Evolutionary conservation across 2,888 invertebrate genomes (phyloP), one percentile per base, ranked within the genome.

Genomic region (Malthinus seriepunctatus): DNA sequence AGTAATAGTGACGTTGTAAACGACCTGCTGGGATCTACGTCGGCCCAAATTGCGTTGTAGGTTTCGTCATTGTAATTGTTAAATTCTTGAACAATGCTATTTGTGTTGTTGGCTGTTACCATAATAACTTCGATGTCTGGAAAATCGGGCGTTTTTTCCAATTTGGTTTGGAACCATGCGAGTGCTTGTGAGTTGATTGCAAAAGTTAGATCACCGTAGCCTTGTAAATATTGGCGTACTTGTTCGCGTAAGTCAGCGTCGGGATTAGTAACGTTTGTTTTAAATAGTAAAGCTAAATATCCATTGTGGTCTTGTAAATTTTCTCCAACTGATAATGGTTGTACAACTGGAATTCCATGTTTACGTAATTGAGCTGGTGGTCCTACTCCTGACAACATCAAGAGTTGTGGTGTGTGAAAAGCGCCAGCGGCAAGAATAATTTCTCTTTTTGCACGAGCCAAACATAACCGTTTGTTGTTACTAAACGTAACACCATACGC

Each of bases 361-460:
- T 83, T 77, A 1, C 73, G 65, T 3, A 90, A 77, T 71, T 89
- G 85, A 0, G 82, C 78, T n/a, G 73, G 75, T 0, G 89, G 89
- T 0, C 90, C 90, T 15, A 93, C 80, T 8, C 94, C 94, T 0
- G 93, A 92, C 9, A 93, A 75, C 89, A 93, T 88, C 45, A 95
- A 76, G 8, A 94, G 75, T 73, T 93, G 93, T 0, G 94, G 91
- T 0, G 92, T 89, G 62, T 88, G 90, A 32, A 94, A 86, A 1
- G 89, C 79, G 5, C 94, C 93, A 0, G 91, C 91, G 8, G 88
- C 85, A 11, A 93, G 76, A 48, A 94, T 83, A 1, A 93, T 83
- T 77, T 91, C 93, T 63, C 87, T 89, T 6, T 80, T 82, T 3
- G 89, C 91, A 3, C 76, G 71, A 8, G 81, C 80, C n/a, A 75